Evolutionary conservation across 37 sponge, comb jelly and placozoan species (phyloP).

Genomic region (Cliona cf. orientalis): DNA sequence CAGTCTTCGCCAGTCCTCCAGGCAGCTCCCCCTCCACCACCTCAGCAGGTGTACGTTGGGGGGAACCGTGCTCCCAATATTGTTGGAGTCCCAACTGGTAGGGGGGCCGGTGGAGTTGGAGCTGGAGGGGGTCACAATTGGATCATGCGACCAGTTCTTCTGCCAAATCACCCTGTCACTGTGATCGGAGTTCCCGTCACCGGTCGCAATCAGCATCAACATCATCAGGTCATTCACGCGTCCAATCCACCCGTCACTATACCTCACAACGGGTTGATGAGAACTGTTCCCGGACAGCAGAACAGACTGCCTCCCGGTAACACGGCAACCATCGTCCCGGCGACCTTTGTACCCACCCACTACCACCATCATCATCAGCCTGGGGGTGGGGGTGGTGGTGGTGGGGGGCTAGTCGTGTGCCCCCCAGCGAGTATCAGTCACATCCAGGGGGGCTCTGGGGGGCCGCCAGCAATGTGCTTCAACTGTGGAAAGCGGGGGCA

Average conservation of each 20-base stretch:
- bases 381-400: too few species aligned
- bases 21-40: too few species aligned
- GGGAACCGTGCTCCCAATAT: too few species aligned
- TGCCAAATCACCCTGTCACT: too few species aligned
- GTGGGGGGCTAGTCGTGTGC: neutral
- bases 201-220: neutral
- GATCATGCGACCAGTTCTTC: neutral
- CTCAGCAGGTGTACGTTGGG: too few species aligned
- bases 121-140: neutral
- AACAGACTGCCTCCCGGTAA: neutral
- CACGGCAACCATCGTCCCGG: too few species aligned
- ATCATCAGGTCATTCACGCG: neutral
- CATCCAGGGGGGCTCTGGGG: neutral
- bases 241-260: neutral
- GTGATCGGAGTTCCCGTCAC: too few species aligned
- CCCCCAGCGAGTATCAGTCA: neutral
- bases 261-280: constrained; percentile 7
- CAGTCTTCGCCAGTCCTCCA: too few species aligned
- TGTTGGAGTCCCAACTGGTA: too few species aligned
- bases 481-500: constrained; percentile 82
- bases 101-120: too few species aligned
- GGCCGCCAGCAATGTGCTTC: constrained; percentile 52
- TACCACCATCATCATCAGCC: too few species aligned
- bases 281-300: constrained; percentile 4
- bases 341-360: too few species aligned